A percentile compares a stretch with the other conserved stretches of the same genome.
phyloP scores from a whole-genome alignment of 2,888 invertebrate species.

The Oligia fasciuncula region DNA sequence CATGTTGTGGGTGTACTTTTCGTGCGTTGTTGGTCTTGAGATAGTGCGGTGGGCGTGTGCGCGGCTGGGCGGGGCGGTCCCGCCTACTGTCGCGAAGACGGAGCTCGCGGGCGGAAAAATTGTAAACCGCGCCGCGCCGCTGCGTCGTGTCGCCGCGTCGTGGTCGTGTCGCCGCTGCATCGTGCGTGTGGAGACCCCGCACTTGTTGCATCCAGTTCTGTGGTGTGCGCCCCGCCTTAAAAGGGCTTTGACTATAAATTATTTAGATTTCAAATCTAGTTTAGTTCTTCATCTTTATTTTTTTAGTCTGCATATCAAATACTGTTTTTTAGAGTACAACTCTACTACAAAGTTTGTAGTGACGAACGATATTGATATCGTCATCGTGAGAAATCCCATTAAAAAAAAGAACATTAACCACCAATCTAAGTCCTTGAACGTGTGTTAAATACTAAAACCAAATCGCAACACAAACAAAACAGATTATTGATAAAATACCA shows the following conservation, averaged over 20 bases:
- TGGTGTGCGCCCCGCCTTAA: slow-evolving; percentile 5
- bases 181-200: slow-evolving; percentile 55
- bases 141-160: slow-evolving; percentile 40
- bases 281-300: background rate
- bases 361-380: background rate
- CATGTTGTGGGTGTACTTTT: slow-evolving; percentile 53
- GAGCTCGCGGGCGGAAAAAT: slow-evolving; percentile 78
- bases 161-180: slow-evolving; percentile 58
- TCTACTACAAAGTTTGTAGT: background rate
- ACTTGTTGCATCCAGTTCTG: slow-evolving; percentile 79
- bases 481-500: slow-evolving; percentile 15
- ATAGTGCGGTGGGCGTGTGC: slow-evolving; percentile 81
- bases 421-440: background rate
- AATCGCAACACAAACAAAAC: slow-evolving; percentile 23
- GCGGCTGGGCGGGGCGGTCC: slow-evolving; percentile 82
- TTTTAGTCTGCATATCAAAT: background rate
- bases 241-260: background rate
- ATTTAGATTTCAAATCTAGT: background rate
- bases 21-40: slow-evolving; percentile 68
- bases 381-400: slow-evolving; percentile 6
- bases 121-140: slow-evolving; percentile 62
- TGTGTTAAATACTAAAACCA: slow-evolving; percentile 12
- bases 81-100: slow-evolving; percentile 85
- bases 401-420: slow-evolving; percentile 13
- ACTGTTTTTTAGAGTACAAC: background rate